Conservation (phyloP, 2,888 invertebrate genomes). For the Agriopis aurantiaria region DNA sequence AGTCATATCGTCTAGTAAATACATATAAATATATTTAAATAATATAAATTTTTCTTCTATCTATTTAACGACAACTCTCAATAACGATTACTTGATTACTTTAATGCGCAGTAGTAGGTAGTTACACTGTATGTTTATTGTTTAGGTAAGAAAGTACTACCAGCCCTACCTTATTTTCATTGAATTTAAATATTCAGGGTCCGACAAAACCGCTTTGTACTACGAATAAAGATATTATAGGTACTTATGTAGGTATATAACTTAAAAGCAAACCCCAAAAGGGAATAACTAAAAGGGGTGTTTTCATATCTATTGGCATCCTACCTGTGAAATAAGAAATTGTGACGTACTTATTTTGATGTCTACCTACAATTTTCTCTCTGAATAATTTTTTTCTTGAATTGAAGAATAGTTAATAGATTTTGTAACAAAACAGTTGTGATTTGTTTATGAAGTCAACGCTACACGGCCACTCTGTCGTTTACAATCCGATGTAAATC, state of each 20-base stretch:
- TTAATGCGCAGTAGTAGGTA: no score
- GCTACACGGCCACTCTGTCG: background rate
- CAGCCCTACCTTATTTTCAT: constrained; percentile 15
- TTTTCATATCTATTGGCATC: constrained; percentile 57
- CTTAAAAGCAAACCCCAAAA: constrained; percentile 36
- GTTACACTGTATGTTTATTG: no score
- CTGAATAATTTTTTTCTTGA: background rate
- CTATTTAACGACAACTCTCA: no score
- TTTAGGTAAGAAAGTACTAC: background rate
- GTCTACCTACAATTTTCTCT: background rate
- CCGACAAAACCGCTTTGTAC: constrained; percentile 18
- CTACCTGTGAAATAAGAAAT: constrained; percentile 13
- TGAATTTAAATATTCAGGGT: constrained; percentile 21
- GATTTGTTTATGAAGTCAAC: background rate
- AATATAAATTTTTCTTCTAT: no score
- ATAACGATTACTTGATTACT: no score
- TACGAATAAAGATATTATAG: background rate
- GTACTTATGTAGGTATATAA: background rate
- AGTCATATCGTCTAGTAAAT: no score
- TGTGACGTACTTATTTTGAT: background rate
- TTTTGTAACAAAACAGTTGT: background rate
- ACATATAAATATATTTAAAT: no score
- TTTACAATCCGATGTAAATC: background rate
- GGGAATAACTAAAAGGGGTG: constrained; percentile 47
- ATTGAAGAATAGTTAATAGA: background rate